A percentile compares a stretch with the other conserved stretches of the same genome.
Evolutionary conservation across 2,113 vertebrate genomes (phyloP).

Genomic region (Helogale parvula): DNA sequence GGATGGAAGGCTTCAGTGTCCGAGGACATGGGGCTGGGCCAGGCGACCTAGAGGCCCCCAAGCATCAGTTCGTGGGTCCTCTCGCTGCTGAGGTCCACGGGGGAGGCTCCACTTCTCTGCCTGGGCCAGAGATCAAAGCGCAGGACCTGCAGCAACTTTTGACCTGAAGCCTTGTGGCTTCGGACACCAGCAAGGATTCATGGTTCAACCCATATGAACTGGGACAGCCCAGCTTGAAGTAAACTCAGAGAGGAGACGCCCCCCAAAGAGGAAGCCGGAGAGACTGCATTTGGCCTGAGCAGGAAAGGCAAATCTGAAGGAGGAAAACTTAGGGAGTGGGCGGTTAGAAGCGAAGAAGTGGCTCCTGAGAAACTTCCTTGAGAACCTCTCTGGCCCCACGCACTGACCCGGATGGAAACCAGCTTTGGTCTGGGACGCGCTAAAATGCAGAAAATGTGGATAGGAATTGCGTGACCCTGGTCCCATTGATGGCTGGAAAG

Average conservation of each 20-base stretch:
- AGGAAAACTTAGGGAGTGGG: neutral
- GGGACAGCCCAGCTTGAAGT: neutral
- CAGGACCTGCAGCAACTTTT: neutral
- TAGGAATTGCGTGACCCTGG: neutral
- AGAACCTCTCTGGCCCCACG: conserved; percentile 1
- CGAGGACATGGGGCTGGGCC: conserved; percentile 36
- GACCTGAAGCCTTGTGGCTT: conserved; percentile 2
- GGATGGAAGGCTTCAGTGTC: neutral
- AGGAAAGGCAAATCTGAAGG: neutral
- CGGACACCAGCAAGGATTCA: neutral
- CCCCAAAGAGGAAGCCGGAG: neutral
- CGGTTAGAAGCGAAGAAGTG: neutral
- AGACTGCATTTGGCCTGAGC: neutral
- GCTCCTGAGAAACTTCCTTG: conserved; percentile 57
- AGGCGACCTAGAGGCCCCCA: conserved; percentile 15
- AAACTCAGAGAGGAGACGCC: neutral
- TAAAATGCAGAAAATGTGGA: conserved; percentile 45
- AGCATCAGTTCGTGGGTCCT: neutral
- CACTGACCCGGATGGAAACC: conserved; percentile 37
- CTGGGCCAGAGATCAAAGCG: neutral
- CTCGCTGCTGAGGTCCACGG: neutral
- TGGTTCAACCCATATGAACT: neutral
- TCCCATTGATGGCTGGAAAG: conserved; percentile 21
- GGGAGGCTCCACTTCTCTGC: neutral
- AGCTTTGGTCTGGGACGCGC: conserved; percentile 30